Base-by-base conservation (phyloP, 2,888 invertebrate species). In the Rotaria sp. region DNA sequence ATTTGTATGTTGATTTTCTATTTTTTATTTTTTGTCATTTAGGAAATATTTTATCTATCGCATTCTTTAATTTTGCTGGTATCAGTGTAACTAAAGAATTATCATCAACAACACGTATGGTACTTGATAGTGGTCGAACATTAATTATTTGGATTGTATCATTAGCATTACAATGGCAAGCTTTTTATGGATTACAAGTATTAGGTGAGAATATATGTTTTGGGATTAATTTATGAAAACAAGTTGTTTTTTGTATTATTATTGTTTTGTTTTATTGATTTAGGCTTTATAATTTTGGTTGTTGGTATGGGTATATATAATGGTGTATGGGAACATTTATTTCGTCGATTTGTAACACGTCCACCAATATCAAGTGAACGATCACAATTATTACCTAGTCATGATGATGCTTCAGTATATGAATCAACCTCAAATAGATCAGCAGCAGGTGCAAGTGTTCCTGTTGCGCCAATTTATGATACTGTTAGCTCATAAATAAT, bases 31-130 rank as follows among this genome's bases (percentile, higher is more conserved):
- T 11, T 45, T 8, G n/a, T 86, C 90, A 92, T 88, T 74, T 92
- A 93, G 95, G 95, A 87, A 95, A 94, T 3, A 92, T 95, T 41
- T 89, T 95, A 45, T 96, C 96, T 85, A 96, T 96, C 88, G 95
- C 96, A 0, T 95, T 96, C 92, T 96, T 96, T 92, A 96, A 96
- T 91, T 96, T 95, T 91, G 94, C 95, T 88, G 96, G 96, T 21
- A 94, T 96, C 88, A 95, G 95, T 89, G 95, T 97, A 10, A 96
- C 96, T 0, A 97, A 96, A 92, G 95, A 96, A 91, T 93, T 96
- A 89, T 96, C 95, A 2, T 96, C 97, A 1, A 96, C 96, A 0
- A 95, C 95, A 5, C 93, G 96, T 88, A 95, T 96, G 94, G 94
- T 96, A 24, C 92, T 96, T 84, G 96, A 96, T 90, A 67, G 67